Evolutionary conservation across 2,113 vertebrate genomes (phyloP), one percentile per base, ranked within the genome.

Genomic region (Cephalopholis sonnerati): DNA sequence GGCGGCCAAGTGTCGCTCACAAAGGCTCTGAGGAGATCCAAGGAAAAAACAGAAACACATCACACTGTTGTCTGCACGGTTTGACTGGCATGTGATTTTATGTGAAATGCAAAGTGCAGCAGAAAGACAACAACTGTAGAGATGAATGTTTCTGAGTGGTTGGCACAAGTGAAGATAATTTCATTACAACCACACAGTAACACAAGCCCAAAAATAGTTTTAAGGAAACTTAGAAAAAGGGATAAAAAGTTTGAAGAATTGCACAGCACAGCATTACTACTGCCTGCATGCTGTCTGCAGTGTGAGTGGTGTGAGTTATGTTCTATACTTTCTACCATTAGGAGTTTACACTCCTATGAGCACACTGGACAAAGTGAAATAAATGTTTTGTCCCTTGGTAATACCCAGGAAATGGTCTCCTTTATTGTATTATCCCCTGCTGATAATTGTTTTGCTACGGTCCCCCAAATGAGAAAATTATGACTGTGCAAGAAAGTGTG

Each of bases 401-500:
- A 91, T 73, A 88, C 65, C 81, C 86, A 81, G 81, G 77, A 91
- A 90, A 90, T 84, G 63, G 70, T 75, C 62, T 88, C 48, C 68
- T 83, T 91, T 91, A 89, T 87, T 91, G 87, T 74, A 86, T 89
- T 88, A 90, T 80, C 72, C 76, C 67, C 53, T 71, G 72, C 76
- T 85, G 77, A 91, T 89, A 91, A 91, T 89, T 93, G 86, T 82
- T 94, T 89, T 78, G 78, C 86, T 65, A 73, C 48, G 3, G 81
- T 81, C 39, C 83, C 72, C 84, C 61, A 88, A 89, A 92, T 91
- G 77, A 90, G 86, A 64, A 91, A 91, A 92, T 88, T 84, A 92
- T 68, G 61, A 79, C 79, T 48, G 62, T 76, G 75, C 12, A 2
- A 41, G 63, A 75, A 77, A 82, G 84, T 74, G 84, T 86, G 79